These are phyloP conservation scores for Paramisgurnus dabryanus DNA, from an alignment of 2,113 vertebrate genomes.

Conservation along the genomic window DNA sequence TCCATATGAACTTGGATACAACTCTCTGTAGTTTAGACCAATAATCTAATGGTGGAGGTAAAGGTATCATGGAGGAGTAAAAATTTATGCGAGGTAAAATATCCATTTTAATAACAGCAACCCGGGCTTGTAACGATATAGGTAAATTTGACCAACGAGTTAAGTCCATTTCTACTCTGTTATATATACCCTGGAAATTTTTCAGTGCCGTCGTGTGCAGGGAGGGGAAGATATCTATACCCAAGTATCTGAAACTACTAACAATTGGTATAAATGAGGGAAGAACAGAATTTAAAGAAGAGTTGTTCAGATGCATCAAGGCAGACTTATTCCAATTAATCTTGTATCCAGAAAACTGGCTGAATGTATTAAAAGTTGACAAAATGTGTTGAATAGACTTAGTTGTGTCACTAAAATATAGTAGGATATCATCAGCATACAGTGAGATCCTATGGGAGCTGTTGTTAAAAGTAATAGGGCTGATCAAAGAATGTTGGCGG, in stretches of 20 bases:
- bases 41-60: not conserved
- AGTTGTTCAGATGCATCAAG: not conserved
- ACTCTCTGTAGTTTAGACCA: not conserved
- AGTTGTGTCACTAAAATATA: not conserved
- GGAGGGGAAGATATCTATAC: not conserved
- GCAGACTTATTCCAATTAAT: not conserved
- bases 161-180: not conserved
- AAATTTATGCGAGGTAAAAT: not conserved
- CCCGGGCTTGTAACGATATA: not conserved
- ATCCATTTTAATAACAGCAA: not conserved
- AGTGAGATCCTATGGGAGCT: not conserved
- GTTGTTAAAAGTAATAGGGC: not conserved
- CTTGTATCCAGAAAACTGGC: not conserved
- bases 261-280: not conserved
- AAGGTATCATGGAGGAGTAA: not conserved
- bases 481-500: not conserved
- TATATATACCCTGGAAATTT: not conserved
- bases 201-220: not conserved
- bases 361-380: not conserved
- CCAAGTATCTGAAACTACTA: not conserved
- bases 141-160: not conserved
- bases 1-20: too few relatives aligned
- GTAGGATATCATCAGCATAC: not conserved
- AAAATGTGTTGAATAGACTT: not conserved
- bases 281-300: not conserved